Evolutionary conservation across 2,113 vertebrate species (phyloP).

Genomic region (Datnioides undecimradiatus): DNA sequence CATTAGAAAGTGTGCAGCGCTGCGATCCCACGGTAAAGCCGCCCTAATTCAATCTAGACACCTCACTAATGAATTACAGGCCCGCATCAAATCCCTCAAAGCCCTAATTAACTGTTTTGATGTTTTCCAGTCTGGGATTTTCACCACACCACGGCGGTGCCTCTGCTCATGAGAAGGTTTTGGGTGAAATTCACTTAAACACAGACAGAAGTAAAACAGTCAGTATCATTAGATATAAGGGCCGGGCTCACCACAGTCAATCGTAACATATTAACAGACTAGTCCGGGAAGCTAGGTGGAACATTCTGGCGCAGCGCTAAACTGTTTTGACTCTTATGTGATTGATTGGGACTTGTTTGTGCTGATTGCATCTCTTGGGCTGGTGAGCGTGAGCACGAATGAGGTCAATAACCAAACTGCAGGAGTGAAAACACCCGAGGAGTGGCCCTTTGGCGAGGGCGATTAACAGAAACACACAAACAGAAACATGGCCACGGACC

Average conservation of each 20-base stretch:
- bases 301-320: not conserved
- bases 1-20: no score
- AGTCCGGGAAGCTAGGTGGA: not conserved
- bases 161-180: no score
- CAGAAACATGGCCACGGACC: conserved; percentile 53
- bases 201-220: no score
- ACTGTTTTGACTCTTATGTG: not conserved
- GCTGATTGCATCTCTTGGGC: not conserved
- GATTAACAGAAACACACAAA: not conserved
- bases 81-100: not conserved
- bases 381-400: not conserved
- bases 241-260: not conserved
- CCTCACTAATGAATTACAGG: not conserved
- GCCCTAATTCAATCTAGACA: not conserved
- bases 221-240: not conserved
- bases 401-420: not conserved
- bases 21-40: no score
- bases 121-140: not conserved
- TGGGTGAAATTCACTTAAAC: no score
- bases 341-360: not conserved
- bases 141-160: no score
- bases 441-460: not conserved
- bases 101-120: not conserved
- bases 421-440: not conserved
- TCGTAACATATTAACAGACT: not conserved